Evolutionary conservation across 2,113 vertebrate genomes (phyloP), one percentile per base, ranked within the genome.

Genomic region (Origma solitaria): DNA sequence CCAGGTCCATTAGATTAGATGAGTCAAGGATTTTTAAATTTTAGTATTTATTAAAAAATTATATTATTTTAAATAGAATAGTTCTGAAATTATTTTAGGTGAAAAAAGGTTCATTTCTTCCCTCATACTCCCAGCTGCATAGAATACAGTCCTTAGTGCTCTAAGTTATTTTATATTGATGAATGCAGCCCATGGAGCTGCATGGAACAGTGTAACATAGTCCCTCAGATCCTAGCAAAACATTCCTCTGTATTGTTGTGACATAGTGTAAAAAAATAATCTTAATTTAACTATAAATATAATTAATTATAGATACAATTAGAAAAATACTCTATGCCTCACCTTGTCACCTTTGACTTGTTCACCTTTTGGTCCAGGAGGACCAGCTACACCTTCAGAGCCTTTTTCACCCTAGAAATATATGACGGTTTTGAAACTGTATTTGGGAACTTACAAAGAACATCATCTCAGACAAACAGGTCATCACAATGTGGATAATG

Each of bases 261-360:
- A 68, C 30, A n/a, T 1, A 23, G 18, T 24, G 21, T 21, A 25
- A 86, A 62, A 75, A 79, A 58, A n/a, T 61, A 3, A 60, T 62
- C 18, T 22, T 60, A 45, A 65, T 61, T 82, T 53, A 61, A 33
- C 12, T 71, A 35, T 33, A 37, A 44, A 53, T 62, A 79, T 6
- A 68, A n/a, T 44, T 53, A 20, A 68, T 35, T 42, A 80, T 6
- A 38, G 24, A 22, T 47, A 71, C 0, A 2, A 60, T 21, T 25
- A 76, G 35, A 64, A 71, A 82, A 68, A 37, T 38, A 68, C 12
- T 56, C 30, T 44, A 42, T 62, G 57, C 27, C 45, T 37, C 82
- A 99, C 99, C 98, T 99, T 99, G 77, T 98, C 98, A 65, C 98
- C 99, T 98, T 98, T 98, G 71, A 98, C 94, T 51, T 97, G 97